Conservation (phyloP, 2,797 vertebrate genomes). For the Limosa lapponica region DNA sequence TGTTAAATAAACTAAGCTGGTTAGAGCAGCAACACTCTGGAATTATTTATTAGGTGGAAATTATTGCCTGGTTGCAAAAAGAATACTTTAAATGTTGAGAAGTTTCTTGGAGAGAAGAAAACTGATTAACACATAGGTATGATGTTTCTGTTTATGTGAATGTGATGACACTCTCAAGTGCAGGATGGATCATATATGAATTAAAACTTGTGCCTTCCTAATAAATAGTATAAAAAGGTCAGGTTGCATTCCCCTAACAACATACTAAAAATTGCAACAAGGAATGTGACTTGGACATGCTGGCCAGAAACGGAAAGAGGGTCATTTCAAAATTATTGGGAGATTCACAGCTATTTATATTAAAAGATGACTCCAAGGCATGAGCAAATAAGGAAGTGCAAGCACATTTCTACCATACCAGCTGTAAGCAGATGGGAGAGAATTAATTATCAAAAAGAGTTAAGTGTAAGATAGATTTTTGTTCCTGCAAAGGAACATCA, state of each 20-base stretch:
- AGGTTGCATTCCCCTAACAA: background rate
- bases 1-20: background rate
- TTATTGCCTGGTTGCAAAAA: background rate
- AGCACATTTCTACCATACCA: conserved; percentile 16
- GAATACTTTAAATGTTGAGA: background rate
- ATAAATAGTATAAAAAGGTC: background rate
- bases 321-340: background rate
- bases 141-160: background rate
- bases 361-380: conserved; percentile 36
- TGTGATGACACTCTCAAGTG: background rate
- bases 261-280: background rate
- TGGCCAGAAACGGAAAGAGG: conserved; percentile 6
- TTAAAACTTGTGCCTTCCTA: background rate
- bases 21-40: background rate
- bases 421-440: conserved; percentile 47
- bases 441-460: conserved; percentile 51
- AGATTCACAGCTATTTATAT: background rate
- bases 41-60: conserved; percentile 39
- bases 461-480: conserved; percentile 28
- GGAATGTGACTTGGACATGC: background rate
- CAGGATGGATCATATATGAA: background rate
- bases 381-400: conserved; percentile 8
- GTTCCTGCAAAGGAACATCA: conserved; percentile 41
- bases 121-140: rapidly evolving
- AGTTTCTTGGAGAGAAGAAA: background rate